Percentiles rank a stretch among this genome's conserved stretches.
These are phyloP conservation scores for Eretmochelys imbricata DNA, from an alignment of 2,113 vertebrate species.

Conservation along the genomic window DNA sequence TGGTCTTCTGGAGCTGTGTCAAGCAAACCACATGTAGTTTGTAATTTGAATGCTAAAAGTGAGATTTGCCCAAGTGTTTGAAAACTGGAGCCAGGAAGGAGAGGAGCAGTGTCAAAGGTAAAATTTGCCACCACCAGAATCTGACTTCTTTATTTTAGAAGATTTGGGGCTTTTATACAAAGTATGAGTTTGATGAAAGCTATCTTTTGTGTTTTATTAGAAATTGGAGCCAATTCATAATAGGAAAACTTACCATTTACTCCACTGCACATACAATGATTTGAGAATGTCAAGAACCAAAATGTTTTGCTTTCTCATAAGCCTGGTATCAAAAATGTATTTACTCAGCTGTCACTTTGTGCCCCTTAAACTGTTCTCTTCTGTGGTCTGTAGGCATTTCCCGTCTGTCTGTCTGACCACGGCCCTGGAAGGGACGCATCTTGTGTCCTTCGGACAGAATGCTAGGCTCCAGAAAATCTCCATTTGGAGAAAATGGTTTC, in stretches of 20 bases:
- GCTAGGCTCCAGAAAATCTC: constrained; percentile 13
- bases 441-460: constrained; percentile 56
- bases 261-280: not conserved
- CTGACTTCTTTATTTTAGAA: not conserved
- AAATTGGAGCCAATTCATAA: not conserved
- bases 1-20: constrained; percentile 43
- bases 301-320: not conserved
- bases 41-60: constrained; percentile 76
- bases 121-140: constrained; percentile 38
- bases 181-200: not conserved
- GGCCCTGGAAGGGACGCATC: constrained; percentile 55
- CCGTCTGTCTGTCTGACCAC: constrained; percentile 20
- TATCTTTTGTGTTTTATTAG: not conserved
- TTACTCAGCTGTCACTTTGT: constrained; percentile 66
- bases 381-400: constrained; percentile 59
- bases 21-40: constrained; percentile 51
- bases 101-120: constrained; percentile 33
- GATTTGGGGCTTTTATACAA: not conserved
- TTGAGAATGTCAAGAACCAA: not conserved
- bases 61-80: constrained; percentile 50
- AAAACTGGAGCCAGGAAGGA: constrained; percentile 51
- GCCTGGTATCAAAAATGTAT: constrained; percentile 47
- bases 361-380: constrained; percentile 54
- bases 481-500: not conserved
- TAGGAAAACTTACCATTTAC: not conserved